A percentile compares a stretch with the other conserved stretches of the same genome.
phyloP scores from a whole-genome alignment of 2,888 invertebrate species.

The Drosophila macrospina region DNA sequence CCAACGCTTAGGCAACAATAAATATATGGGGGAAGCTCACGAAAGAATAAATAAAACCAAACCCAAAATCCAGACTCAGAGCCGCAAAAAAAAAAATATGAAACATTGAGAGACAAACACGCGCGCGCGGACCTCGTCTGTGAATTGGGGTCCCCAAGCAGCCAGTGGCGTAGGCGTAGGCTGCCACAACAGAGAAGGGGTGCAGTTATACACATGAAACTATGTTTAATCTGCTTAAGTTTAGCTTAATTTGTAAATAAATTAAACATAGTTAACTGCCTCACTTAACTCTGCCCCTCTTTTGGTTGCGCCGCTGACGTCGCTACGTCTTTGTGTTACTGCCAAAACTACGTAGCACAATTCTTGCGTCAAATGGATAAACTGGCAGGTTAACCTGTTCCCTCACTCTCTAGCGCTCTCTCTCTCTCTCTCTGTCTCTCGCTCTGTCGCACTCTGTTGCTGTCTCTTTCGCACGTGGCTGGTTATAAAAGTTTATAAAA shows the following conservation, averaged over 20 bases:
- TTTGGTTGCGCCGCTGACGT: background rate
- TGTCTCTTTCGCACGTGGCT: constrained; percentile 17
- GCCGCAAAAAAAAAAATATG: constrained; percentile 1
- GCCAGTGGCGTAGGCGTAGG: constrained; percentile 24
- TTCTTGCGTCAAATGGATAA: constrained; percentile 48
- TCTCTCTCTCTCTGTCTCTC: background rate
- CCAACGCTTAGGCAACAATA: constrained; percentile 36
- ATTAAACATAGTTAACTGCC: too few species aligned
- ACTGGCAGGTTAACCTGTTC: constrained; percentile 51
- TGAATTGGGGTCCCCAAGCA: constrained; percentile 12
- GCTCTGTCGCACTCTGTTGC: constrained; percentile 39
- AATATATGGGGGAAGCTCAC: constrained; percentile 74
- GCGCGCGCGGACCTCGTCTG: constrained; percentile 44
- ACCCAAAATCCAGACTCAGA: constrained; percentile 8
- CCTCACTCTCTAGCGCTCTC: background rate
- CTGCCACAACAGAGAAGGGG: background rate
- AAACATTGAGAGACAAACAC: constrained; percentile 67
- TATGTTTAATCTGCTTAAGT: too few species aligned
- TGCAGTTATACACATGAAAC: too few species aligned
- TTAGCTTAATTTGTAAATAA: too few species aligned
- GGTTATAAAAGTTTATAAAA: constrained; percentile 35
- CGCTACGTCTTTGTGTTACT: constrained; percentile 6
- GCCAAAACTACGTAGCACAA: constrained; percentile 43
- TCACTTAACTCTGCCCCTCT: background rate
- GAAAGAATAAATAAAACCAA: constrained; percentile 50